Base-by-base conservation (phyloP, 2,797 vertebrate species). In the Hippocampus kuda region DNA sequence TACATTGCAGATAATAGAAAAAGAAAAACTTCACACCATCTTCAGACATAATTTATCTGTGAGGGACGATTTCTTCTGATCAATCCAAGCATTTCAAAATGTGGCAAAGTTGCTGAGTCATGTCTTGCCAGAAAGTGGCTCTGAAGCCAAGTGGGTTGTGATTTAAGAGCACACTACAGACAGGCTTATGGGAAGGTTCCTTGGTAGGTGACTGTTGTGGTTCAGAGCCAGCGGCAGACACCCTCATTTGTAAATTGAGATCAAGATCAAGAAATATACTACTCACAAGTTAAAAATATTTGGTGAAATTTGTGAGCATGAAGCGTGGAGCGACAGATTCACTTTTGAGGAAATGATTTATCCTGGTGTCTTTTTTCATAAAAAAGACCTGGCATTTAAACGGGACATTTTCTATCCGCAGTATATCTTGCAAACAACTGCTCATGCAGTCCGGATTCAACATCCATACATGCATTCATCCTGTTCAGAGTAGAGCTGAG, bases 151-250 rank as follows among this genome's bases (percentile, higher is more conserved):
- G 73, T 70, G 9, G 77, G 71, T 70, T 68, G 65, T 86, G 81
- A 91, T 90, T 91, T 89, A 59, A 90, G 85, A 79, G 76, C 74
- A 81, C 18, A 60, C 44, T 71, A 73, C 70, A 75, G 53, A 70
- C 65, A 81, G 69, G 73, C 66, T 69, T 70, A 79, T 80, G 81
- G 84, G 86, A 73, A 80, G 80, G 83, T 80, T 79, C 80, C 68
- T 49, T 34, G 78, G 78, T 71, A 63, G 72, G 72, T 30, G 73
- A 74, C 69, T 83, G 73, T 85, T 88, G 85, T 85, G 88, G 86
- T 77, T 66, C 72, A 81, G 69, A 76, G 75, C 81, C 72, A 76
- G 77, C 69, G 75, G 66, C 68, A 77, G 81, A 75, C 73, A 77
- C 77, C 75, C 77, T 69, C 75, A 77, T 84, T 81, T 38, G 34